Percentiles rank a stretch among this genome's conserved stretches.
phyloP scores from a whole-genome alignment of 2,888 invertebrate species.

The Sphaerophoria taeniata region DNA sequence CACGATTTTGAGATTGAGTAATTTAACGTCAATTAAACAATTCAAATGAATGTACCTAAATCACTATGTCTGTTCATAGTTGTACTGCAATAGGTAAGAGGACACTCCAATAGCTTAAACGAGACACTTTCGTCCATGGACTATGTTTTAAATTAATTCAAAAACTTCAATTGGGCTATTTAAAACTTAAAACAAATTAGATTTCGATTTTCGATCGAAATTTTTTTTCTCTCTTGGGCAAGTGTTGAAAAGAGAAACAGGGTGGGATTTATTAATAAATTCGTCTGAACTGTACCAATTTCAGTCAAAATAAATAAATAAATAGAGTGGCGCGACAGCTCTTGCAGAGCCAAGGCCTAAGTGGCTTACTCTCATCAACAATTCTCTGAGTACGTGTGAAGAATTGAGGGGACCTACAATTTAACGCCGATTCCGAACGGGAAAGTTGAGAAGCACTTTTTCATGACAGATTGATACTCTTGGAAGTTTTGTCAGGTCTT shows the following conservation, averaged over 20 bases:
- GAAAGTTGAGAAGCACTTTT: no score
- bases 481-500: no score
- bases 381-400: no score
- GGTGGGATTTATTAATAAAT: neutral
- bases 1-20: conserved; percentile 51
- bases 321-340: no score
- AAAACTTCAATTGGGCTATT: conserved; percentile 8
- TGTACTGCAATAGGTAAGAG: neutral
- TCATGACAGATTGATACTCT: no score
- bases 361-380: no score
- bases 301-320: no score
- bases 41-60: conserved; percentile 13
- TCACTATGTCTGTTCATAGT: neutral
- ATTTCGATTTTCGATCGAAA: conserved; percentile 9
- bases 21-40: conserved; percentile 58
- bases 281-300: no score
- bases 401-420: no score
- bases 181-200: conserved; percentile 11
- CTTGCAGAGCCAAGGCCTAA: no score
- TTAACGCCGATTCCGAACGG: no score
- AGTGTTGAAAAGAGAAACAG: neutral
- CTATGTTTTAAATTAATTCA: neutral
- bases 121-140: neutral
- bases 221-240: neutral
- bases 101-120: neutral